phyloP scores from a whole-genome alignment of 1,140 invertebrate genomes.

The Penaeus chinensis region DNA sequence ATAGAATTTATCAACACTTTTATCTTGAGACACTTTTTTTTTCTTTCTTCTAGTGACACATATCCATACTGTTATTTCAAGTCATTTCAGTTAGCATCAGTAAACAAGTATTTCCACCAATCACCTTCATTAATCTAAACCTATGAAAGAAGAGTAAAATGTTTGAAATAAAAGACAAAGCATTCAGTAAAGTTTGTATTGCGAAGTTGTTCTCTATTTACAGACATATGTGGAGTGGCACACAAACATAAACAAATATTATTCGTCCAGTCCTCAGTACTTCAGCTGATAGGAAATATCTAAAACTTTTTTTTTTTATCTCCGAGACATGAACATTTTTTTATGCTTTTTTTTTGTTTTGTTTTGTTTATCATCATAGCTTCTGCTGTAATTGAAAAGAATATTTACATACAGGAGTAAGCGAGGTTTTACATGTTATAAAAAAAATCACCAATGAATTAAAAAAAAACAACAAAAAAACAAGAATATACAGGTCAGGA shows the following conservation, averaged over 20 bases:
- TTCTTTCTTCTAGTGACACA: not conserved
- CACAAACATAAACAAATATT: conserved; percentile 55
- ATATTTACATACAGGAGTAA: conserved; percentile 61
- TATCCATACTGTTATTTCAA: not conserved
- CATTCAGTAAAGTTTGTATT: conserved; percentile 64
- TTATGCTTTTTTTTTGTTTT: conserved; percentile 19
- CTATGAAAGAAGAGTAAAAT: not conserved
- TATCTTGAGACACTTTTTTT: not conserved
- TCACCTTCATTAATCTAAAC: not conserved
- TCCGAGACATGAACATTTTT: conserved; percentile 50
- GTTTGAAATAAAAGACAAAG: conserved; percentile 45
- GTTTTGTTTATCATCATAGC: conserved; percentile 53
- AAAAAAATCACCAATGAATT: conserved; percentile 51
- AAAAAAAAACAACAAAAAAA: conserved; percentile 42
- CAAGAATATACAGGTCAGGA: not conserved
- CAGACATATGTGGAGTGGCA: conserved; percentile 62
- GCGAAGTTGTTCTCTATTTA: conserved; percentile 64
- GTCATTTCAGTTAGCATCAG: not conserved
- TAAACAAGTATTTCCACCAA: not conserved
- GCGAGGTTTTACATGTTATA: conserved; percentile 61
- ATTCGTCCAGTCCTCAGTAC: conserved; percentile 42
- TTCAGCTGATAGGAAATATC: conserved; percentile 57
- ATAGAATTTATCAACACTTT: not conserved
- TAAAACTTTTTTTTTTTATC: conserved; percentile 37
- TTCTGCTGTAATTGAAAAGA: conserved; percentile 60